phyloP scores from a whole-genome alignment of 2,797 vertebrate species.

The Carcharodon carcharias region DNA sequence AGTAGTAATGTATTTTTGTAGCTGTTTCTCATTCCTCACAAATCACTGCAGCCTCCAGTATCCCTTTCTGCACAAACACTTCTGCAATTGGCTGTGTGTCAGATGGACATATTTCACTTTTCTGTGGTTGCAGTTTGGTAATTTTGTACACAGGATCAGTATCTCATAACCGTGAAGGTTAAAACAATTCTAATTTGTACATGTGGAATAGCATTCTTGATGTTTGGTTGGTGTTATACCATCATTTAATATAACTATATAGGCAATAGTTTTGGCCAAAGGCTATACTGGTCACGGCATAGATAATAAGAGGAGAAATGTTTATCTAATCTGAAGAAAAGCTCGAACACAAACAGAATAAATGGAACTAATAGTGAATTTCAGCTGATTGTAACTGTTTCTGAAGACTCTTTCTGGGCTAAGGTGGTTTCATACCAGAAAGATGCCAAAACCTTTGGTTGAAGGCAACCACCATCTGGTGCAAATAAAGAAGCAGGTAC shows the following conservation, averaged over 20 bases:
- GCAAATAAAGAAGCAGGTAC: neutral
- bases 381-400: neutral
- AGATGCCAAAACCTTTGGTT: neutral
- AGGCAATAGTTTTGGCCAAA: neutral
- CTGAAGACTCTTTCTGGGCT: neutral
- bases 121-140: neutral
- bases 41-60: slow-evolving; percentile 21
- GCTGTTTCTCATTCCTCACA: slow-evolving; percentile 28
- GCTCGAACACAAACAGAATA: neutral
- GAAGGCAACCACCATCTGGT: neutral
- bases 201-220: neutral
- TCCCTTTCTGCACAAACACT: slow-evolving; percentile 16
- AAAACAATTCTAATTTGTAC: slow-evolving; percentile 9
- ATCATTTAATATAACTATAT: neutral
- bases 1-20: slow-evolving; percentile 24
- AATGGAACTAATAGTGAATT: neutral
- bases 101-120: neutral
- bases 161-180: neutral
- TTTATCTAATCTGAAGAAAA: neutral
- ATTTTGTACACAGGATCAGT: neutral
- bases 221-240: neutral
- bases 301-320: neutral
- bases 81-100: slow-evolving; percentile 27
- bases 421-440: neutral
- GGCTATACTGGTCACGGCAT: neutral